Percentiles rank a stretch among this genome's conserved stretches.
These are phyloP conservation scores for Drosophila rubida DNA, from an alignment of 2,888 invertebrate species.

Conservation along the genomic window DNA sequence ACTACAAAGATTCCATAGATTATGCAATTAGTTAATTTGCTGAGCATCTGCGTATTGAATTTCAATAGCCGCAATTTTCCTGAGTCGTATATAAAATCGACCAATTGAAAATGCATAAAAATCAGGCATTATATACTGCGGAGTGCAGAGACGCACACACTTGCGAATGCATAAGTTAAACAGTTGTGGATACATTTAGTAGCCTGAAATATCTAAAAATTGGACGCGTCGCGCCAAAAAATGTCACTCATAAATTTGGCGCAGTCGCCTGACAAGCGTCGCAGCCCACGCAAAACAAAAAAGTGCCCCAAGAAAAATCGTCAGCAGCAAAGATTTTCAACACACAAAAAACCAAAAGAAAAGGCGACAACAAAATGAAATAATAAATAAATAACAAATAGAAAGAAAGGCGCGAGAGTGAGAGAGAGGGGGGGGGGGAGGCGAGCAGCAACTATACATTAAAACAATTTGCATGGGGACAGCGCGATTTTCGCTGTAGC, in stretches of 20 bases:
- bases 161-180: conserved; percentile 4
- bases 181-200: conserved; percentile 32
- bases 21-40: too few species aligned
- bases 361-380: conserved; percentile 3
- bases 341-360: conserved; percentile 10
- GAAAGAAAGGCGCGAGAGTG: conserved; percentile 18
- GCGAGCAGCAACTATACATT: conserved; percentile 47
- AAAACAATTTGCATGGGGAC: conserved; percentile 69
- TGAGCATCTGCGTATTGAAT: neutral
- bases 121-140: conserved; percentile 3
- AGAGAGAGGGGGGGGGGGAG: conserved; percentile 26
- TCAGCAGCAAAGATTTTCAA: conserved; percentile 39
- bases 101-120: conserved; percentile 77
- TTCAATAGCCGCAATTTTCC: neutral
- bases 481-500: conserved; percentile 37
- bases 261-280: conserved; percentile 56
- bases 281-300: conserved; percentile 59
- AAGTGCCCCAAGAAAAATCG: conserved; percentile 33
- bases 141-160: conserved; percentile 1
- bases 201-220: conserved; percentile 44
- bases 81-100: neutral
- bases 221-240: conserved; percentile 60
- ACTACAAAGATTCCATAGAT: too few species aligned
- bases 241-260: conserved; percentile 75
- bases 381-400: conserved; percentile 32